These are phyloP conservation scores for Galleria mellonella DNA, from an alignment of 1,140 invertebrate species.

Conservation along the genomic window DNA sequence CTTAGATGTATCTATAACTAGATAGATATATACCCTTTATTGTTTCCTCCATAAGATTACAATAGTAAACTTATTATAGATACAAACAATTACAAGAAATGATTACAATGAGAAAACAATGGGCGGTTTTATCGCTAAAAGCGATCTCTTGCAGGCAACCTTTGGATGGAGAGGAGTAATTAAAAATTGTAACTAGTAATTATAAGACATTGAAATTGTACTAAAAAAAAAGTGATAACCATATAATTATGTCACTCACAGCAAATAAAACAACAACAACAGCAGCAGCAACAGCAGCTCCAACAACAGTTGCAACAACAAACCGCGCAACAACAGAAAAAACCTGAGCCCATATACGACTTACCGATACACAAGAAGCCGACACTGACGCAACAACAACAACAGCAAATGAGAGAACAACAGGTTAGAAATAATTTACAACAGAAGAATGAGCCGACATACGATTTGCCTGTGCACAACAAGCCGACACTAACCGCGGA, in stretches of 20 bases:
- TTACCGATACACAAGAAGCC: conserved; percentile 60
- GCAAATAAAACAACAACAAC: conserved; percentile 32
- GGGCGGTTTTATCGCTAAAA: too few species aligned
- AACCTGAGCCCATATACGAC: conserved; percentile 58
- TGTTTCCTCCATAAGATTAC: too few species aligned
- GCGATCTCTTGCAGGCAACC: too few species aligned
- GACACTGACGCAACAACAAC: conserved; percentile 43
- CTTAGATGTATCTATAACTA: too few species aligned
- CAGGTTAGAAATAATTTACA: conserved; percentile 9
- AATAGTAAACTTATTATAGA: too few species aligned
- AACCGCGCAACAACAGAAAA: conserved; percentile 29
- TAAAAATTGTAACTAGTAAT: too few species aligned
- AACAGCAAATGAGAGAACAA: conserved; percentile 38
- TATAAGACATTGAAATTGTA: too few species aligned
- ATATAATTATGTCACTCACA: background rate
- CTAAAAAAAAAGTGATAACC: too few species aligned
- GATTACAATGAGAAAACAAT: too few species aligned
- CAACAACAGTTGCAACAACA: conserved; percentile 22
- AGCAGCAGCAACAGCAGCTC: conserved; percentile 16
- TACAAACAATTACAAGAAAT: too few species aligned
- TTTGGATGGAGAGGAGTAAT: too few species aligned
- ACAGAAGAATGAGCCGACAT: conserved; percentile 54
- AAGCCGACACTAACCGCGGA: conserved; percentile 49
- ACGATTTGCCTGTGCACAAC: conserved; percentile 59
- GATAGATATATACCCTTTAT: too few species aligned